Evolutionary conservation across 2,888 invertebrate species (phyloP).

Genomic region (Mactromeris polynyma): DNA sequence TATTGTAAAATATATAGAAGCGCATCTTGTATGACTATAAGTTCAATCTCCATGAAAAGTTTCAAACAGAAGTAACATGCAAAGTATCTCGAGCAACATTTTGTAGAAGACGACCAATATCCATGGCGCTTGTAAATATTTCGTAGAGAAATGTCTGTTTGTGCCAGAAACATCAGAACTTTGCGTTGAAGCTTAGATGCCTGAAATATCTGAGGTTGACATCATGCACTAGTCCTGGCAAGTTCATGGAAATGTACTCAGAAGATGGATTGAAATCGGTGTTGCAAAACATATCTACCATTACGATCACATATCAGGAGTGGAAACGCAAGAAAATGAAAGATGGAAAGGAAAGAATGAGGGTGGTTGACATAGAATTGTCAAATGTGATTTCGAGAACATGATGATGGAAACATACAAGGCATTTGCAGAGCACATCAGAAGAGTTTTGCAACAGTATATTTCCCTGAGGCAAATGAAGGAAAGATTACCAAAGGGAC

Average conservation of each 20-base stretch:
- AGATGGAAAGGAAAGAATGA: slow-evolving; percentile 62
- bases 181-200: slow-evolving; percentile 47
- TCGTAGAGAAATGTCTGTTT: slow-evolving; percentile 44
- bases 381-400: slow-evolving; percentile 79
- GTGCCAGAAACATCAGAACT: slow-evolving; percentile 56
- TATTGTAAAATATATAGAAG: too few relatives aligned
- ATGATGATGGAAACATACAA: slow-evolving; percentile 83
- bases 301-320: slow-evolving; percentile 52
- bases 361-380: slow-evolving; percentile 44
- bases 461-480: slow-evolving; percentile 36
- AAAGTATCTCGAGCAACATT: slow-evolving; percentile 50
- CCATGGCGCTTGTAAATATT: slow-evolving; percentile 47
- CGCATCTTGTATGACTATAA: slow-evolving; percentile 58
- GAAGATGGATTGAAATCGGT: slow-evolving; percentile 19
- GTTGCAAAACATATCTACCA: slow-evolving; percentile 15
- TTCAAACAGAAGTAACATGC: slow-evolving; percentile 37
- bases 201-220: slow-evolving; percentile 30
- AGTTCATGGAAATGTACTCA: slow-evolving; percentile 41
- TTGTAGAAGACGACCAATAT: slow-evolving; percentile 36
- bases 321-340: slow-evolving; percentile 55
- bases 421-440: slow-evolving; percentile 51
- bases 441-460: slow-evolving; percentile 40
- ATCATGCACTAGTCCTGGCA: slow-evolving; percentile 53
- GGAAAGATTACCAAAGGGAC: slow-evolving; percentile 42
- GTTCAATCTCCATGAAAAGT: slow-evolving; percentile 57